Evolutionary conservation across 35 echinoderm and acorn worm species (phyloP).

Genomic region (Holothuria glaberrima): DNA sequence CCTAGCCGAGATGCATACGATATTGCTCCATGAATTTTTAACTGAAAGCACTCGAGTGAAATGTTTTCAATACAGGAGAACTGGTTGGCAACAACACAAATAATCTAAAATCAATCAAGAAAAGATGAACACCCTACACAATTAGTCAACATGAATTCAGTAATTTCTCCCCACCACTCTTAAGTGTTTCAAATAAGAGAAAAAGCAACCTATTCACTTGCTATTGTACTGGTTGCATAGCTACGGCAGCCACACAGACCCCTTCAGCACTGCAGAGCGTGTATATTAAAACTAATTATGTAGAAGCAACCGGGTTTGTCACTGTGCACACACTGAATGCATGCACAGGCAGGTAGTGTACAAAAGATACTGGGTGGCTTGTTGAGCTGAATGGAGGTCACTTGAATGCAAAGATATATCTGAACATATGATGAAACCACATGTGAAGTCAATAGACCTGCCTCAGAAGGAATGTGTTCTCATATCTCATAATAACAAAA

Average conservation of each 20-base stretch:
- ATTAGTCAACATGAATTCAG: neutral
- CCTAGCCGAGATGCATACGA: no score
- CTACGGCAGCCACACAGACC: constrained; percentile 20
- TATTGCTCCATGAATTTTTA: no score
- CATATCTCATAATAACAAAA: no score
- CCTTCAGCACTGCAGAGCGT: neutral
- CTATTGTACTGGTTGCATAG: constrained; percentile 44
- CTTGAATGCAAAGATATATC: no score
- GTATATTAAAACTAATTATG: constrained; percentile 53
- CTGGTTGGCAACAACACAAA: constrained; percentile 37
- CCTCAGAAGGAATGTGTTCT: no score
- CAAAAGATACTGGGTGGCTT: no score
- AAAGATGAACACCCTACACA: constrained; percentile 8
- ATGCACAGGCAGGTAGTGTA: no score
- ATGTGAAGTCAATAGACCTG: no score
- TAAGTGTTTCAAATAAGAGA: neutral
- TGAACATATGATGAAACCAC: no score
- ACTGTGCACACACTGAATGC: neutral
- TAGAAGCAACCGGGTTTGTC: constrained; percentile 10
- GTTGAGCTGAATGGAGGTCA: no score
- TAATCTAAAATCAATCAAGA: constrained; percentile 34
- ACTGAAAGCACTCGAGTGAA: neutral
- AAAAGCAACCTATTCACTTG: constrained; percentile 19
- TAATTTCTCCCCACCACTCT: constrained; percentile 3
- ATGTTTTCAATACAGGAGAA: neutral